Base-by-base conservation (phyloP, 2,113 vertebrate species). In the Coptodon rendalli region DNA sequence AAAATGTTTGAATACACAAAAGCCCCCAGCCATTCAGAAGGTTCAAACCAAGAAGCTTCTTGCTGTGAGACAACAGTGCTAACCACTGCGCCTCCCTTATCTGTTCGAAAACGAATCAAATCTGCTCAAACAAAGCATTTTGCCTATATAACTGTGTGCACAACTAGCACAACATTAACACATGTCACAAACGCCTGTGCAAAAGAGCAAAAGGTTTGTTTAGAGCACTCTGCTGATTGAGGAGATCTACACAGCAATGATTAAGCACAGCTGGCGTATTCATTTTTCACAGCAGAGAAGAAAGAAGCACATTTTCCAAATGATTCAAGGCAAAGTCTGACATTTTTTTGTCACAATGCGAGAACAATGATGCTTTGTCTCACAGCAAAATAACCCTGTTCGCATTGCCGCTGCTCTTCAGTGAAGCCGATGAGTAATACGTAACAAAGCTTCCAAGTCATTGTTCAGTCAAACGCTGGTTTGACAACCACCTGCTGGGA, bases 401-500 rank as follows among this genome's bases (percentile, higher is more conserved):
- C 19, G 34, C 61, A 86, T 89, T 90, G 89, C 82, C 59, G 1
- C 54, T 6, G 2, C 38, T 86, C 56, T 59, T 83, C 68, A 53
- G 10, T 38, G 84, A 81, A 89, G 85, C 84, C 6, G 24, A 83
- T 81, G 82, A 87, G 59, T 87, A 81, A 86, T 85, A 57, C 2
- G n/a, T 80, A 85, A 89, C 82, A 87, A 71, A 68, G 66, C 84
- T 81, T 73, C 56, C 50, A 80, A 89, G 79, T 79, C 87, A 87
- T 93, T 92, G 87, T 91, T 92, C 81, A 68, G 45, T 78, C 53
- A 85, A 80, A 86, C 63, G 27, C 36, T 53, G 76, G 40, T 85
- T 90, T 92, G 92, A 89, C 89, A 89, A 90, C 91, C 93, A 87
- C 92, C 91, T 45, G 87, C 45, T 56, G 80, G 79, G 80, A 68